Evolutionary conservation across 2,797 vertebrate genomes (phyloP).

Genomic region (Sternotherus odoratus): DNA sequence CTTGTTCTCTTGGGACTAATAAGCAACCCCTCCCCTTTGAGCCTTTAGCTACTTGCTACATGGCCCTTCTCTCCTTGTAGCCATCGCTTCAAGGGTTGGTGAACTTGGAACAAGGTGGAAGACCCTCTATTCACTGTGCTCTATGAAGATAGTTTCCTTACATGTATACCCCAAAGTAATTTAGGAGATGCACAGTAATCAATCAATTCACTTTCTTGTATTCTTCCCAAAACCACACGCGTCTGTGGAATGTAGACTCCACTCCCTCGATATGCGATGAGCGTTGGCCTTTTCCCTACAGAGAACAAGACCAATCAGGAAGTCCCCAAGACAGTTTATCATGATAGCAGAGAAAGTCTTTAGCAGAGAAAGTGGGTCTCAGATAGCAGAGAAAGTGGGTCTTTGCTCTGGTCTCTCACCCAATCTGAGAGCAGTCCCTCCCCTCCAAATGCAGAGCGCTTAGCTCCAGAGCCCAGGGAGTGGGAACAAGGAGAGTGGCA

Average conservation of each 20-base stretch:
- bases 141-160: neutral
- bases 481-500: too few relatives aligned
- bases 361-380: too few relatives aligned
- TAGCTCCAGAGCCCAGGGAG: too few relatives aligned
- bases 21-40: neutral
- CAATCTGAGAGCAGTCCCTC: too few relatives aligned
- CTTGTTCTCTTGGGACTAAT: neutral
- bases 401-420: too few relatives aligned
- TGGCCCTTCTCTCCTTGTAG: neutral
- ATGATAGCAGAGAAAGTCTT: neutral
- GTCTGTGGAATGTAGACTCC: too few relatives aligned
- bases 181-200: neutral
- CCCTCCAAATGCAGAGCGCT: too few relatives aligned
- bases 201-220: neutral
- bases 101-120: neutral
- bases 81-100: neutral
- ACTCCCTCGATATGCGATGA: too few relatives aligned
- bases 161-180: neutral
- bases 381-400: too few relatives aligned
- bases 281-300: neutral
- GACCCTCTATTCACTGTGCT: neutral
- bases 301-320: neutral
- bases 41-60: neutral
- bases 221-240: neutral
- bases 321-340: neutral